Evolutionary conservation across 1,140 invertebrate genomes (phyloP).

Genomic region (Microplitis mediator): DNA sequence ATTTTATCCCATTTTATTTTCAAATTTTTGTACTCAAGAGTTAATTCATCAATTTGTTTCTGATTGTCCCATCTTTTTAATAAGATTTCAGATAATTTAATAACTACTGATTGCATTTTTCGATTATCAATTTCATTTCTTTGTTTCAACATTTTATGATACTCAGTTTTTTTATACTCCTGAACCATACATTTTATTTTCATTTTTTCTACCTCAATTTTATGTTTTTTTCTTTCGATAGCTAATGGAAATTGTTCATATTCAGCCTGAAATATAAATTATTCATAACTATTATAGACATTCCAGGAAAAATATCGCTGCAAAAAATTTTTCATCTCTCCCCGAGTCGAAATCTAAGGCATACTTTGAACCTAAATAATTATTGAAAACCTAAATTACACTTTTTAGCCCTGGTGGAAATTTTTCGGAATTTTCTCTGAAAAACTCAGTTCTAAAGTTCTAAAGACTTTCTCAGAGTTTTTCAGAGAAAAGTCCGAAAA

Average conservation of each 20-base stretch:
- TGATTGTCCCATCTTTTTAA: not conserved
- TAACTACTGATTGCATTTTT: not conserved
- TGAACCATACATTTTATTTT: conserved; percentile 1
- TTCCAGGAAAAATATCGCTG: no score
- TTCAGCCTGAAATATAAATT: not conserved
- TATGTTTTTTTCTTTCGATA: not conserved
- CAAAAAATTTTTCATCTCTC: no score
- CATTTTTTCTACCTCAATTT: not conserved
- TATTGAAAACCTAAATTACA: no score
- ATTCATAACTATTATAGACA: not conserved
- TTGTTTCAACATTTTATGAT: not conserved
- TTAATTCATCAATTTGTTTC: not conserved
- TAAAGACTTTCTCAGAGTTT: no score
- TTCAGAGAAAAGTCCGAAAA: no score
- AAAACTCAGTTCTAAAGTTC: no score
- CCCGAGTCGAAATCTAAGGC: no score
- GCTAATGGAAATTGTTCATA: conserved; percentile 11
- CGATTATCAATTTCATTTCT: conserved; percentile 10
- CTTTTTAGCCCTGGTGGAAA: no score
- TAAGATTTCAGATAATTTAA: not conserved
- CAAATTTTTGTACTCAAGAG: not conserved
- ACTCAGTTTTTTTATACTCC: not conserved
- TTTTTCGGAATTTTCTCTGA: no score
- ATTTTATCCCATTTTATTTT: not conserved
- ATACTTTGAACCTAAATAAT: no score